These are phyloP conservation scores for Pteropus rufus DNA, from an alignment of 2,797 vertebrate genomes.

Conservation along the genomic window DNA sequence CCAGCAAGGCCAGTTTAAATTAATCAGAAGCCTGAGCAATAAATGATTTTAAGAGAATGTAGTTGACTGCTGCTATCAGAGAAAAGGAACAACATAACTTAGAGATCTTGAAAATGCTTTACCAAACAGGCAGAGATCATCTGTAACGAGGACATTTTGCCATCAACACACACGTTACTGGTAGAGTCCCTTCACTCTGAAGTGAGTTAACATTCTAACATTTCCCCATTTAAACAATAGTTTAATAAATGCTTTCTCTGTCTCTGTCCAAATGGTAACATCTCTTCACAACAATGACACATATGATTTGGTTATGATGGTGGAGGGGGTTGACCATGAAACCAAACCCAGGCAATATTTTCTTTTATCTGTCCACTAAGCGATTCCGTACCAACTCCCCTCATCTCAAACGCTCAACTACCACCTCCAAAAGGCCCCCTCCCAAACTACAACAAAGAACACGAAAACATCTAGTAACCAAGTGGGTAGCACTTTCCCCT, in stretches of 20 bases:
- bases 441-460: neutral
- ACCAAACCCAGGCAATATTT: neutral
- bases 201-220: neutral
- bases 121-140: neutral
- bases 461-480: neutral
- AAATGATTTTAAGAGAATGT: neutral
- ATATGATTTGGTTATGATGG: neutral
- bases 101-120: conserved; percentile 2
- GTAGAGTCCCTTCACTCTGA: neutral
- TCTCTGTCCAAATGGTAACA: neutral
- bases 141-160: neutral
- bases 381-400: neutral
- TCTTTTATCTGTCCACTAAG: neutral
- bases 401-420: neutral
- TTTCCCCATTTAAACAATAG: neutral
- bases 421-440: neutral
- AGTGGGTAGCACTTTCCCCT: neutral
- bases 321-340: neutral
- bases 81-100: neutral
- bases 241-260: conserved; percentile 13
- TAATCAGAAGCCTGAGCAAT: neutral
- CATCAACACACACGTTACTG: neutral
- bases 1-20: neutral
- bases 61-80: neutral
- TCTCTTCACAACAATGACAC: neutral